A percentile compares a stretch with the other conserved stretches of the same genome.
Conservation (phyloP, 2,888 invertebrate species). For the Melanostoma scalare region DNA sequence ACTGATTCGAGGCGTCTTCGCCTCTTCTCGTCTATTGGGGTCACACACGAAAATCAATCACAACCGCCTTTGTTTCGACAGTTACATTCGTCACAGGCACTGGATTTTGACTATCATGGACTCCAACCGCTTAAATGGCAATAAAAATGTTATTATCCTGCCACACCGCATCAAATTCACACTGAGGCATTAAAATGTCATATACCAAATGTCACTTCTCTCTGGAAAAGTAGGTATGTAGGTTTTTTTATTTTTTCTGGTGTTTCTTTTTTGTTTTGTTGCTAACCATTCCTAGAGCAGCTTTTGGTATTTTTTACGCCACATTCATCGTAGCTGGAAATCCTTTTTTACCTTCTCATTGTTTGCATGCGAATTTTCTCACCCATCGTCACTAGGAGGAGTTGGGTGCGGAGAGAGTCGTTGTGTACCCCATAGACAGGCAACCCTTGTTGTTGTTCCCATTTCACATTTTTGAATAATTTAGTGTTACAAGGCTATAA, state of each 20-base stretch:
- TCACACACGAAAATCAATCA: constrained; percentile 58
- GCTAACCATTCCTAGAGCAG: constrained; percentile 25
- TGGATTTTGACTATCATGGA: constrained; percentile 37
- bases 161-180: constrained; percentile 70
- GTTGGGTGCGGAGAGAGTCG: neutral
- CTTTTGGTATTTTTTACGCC: constrained; percentile 62
- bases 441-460: constrained; percentile 64
- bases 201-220: constrained; percentile 62
- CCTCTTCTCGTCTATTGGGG: neutral
- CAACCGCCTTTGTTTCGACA: constrained; percentile 30
- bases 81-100: constrained; percentile 48
- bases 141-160: constrained; percentile 72
- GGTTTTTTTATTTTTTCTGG: no score
- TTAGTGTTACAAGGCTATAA: constrained; percentile 74
- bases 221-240: neutral
- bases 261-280: neutral
- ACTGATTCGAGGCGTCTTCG: constrained; percentile 29
- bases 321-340: constrained; percentile 60
- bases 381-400: constrained; percentile 30
- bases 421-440: constrained; percentile 2
- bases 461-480: constrained; percentile 73
- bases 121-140: constrained; percentile 65
- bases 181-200: constrained; percentile 70
- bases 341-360: constrained; percentile 2
- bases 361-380: constrained; percentile 55